A percentile compares a stretch with the other conserved stretches of the same genome.
Evolutionary conservation across 2,113 vertebrate genomes (phyloP).

Genomic region (Campylorhamphus procurvoides): DNA sequence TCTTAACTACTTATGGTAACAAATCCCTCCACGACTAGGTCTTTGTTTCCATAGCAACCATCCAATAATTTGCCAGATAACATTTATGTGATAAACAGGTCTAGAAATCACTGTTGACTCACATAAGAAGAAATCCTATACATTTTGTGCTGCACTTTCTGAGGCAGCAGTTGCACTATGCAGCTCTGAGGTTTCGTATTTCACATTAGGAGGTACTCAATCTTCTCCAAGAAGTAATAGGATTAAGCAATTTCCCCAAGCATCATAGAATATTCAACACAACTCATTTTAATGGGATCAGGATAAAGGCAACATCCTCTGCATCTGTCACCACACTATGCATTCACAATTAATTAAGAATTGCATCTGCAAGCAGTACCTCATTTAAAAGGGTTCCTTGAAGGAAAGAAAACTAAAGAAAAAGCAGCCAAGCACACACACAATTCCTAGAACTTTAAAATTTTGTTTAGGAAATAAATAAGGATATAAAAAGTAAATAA

Average conservation of each 20-base stretch:
- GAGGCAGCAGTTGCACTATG: not conserved
- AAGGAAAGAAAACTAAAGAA: not conserved
- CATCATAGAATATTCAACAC: constrained; percentile 64
- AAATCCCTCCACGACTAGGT: constrained; percentile 35
- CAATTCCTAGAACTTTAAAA: not conserved
- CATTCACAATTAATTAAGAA: constrained; percentile 66
- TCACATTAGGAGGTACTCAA: constrained; percentile 54
- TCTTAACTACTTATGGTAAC: constrained; percentile 64
- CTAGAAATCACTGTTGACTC: constrained; percentile 68
- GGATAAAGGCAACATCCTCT: constrained; percentile 51
- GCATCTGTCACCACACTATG: constrained; percentile 14
- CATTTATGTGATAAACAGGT: constrained; percentile 72
- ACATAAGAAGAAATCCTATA: constrained; percentile 54
- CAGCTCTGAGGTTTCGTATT: constrained; percentile 54
- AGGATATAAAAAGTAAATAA: not conserved
- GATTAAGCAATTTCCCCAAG: constrained; percentile 66
- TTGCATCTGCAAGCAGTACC: constrained; percentile 19
- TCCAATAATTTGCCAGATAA: constrained; percentile 72
- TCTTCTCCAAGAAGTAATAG: constrained; percentile 60
- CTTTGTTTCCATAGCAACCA: constrained; percentile 66
- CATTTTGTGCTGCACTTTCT: constrained; percentile 14
- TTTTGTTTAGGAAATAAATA: not conserved
- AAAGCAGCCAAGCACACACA: not conserved
- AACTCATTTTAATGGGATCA: constrained; percentile 61
- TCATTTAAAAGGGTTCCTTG: constrained; percentile 10